phyloP scores from a whole-genome alignment of 2,113 vertebrate species.

The Nicator chloris region DNA sequence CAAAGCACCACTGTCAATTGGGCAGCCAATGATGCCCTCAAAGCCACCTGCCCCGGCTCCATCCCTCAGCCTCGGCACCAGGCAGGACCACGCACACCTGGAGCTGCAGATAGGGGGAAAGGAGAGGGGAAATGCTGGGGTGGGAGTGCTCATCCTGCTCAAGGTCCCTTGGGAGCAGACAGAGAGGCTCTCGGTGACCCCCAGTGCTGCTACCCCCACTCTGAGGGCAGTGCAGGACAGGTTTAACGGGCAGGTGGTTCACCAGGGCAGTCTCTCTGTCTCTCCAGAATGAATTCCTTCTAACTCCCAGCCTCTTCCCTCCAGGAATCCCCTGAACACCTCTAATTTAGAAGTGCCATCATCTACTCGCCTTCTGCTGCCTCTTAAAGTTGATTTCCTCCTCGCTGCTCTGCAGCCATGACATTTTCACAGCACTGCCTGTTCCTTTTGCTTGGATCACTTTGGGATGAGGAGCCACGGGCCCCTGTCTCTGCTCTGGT shows the following conservation, averaged over 20 bases:
- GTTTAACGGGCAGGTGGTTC: background rate
- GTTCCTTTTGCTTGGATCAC: background rate
- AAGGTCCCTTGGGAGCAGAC: background rate
- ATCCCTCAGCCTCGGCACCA: background rate
- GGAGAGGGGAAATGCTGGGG: background rate
- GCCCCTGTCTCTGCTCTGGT: background rate
- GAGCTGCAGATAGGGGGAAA: background rate
- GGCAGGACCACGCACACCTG: background rate
- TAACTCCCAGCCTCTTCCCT: background rate
- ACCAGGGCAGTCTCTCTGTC: background rate
- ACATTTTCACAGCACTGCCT: background rate
- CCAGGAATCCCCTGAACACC: background rate
- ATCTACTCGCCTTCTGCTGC: background rate
- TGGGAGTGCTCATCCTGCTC: background rate
- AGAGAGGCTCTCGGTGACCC: background rate
- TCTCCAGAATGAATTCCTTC: background rate
- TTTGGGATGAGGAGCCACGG: background rate
- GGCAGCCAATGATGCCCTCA: background rate
- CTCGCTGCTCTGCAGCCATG: background rate
- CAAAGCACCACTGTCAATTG: background rate
- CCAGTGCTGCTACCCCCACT: background rate
- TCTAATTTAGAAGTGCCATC: constrained; percentile 6
- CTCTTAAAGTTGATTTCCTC: constrained; percentile 14
- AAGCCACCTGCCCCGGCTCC: background rate
- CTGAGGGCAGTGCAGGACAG: background rate